Evolutionary conservation across 1,140 invertebrate genomes (phyloP).

Genomic region (Scaptomyza pallida): DNA sequence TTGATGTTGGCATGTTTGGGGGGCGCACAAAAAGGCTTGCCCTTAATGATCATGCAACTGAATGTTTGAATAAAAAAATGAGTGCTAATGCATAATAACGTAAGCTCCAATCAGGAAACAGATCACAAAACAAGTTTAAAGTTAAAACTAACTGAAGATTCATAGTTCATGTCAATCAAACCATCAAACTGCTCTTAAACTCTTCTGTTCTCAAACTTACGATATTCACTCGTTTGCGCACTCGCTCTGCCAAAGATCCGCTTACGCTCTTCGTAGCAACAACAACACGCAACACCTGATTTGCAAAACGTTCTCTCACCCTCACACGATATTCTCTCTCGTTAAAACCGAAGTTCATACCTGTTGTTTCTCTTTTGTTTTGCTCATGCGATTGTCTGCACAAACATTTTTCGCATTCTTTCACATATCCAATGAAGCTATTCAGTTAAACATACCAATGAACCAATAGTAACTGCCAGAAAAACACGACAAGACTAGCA

Average conservation of each 20-base stretch:
- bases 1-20: slow-evolving; percentile 52
- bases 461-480: slow-evolving; percentile 36
- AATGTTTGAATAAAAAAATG: slow-evolving; percentile 18
- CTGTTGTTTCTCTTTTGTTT: slow-evolving; percentile 63
- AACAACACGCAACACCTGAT: slow-evolving; percentile 43
- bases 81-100: neutral
- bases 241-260: slow-evolving; percentile 14
- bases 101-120: neutral
- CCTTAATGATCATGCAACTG: slow-evolving; percentile 58
- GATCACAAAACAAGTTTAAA: neutral
- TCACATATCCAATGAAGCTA: slow-evolving; percentile 46
- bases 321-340: slow-evolving; percentile 52
- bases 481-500: slow-evolving; percentile 29
- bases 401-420: slow-evolving; percentile 79
- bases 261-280: neutral
- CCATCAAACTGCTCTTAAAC: neutral
- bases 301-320: slow-evolving; percentile 12
- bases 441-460: slow-evolving; percentile 64
- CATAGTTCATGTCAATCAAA: neutral
- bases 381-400: slow-evolving; percentile 65
- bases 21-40: slow-evolving; percentile 44
- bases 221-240: slow-evolving; percentile 13
- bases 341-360: slow-evolving; percentile 37
- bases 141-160: neutral
- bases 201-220: neutral